A percentile compares a stretch with the other conserved stretches of the same genome.
phyloP scores from a whole-genome alignment of 2,113 vertebrate genomes.

The Aldabrachelys gigantea region DNA sequence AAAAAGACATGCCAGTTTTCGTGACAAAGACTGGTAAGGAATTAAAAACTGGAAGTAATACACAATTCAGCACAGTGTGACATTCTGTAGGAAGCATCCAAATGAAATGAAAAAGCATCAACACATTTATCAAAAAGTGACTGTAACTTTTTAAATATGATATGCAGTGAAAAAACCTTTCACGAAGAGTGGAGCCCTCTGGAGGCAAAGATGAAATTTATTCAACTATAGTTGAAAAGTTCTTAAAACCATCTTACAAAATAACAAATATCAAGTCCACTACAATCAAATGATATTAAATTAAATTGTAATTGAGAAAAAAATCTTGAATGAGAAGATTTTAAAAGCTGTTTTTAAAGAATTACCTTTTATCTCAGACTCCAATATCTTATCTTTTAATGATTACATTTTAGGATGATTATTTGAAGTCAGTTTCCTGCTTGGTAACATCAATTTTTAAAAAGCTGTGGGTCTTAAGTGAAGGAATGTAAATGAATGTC shows the following conservation, averaged over 20 bases:
- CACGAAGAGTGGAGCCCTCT: neutral
- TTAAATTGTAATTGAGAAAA: slow-evolving; percentile 44
- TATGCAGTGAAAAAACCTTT: neutral
- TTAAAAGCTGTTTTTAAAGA: slow-evolving; percentile 41
- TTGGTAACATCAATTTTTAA: slow-evolving; percentile 90
- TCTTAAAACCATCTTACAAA: slow-evolving; percentile 40
- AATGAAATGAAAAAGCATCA: neutral
- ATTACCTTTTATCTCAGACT: slow-evolving; percentile 75
- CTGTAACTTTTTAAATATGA: slow-evolving; percentile 10
- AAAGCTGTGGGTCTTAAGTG: slow-evolving; percentile 86
- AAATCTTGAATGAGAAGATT: neutral
- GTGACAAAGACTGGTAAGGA: neutral
- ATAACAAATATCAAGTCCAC: neutral
- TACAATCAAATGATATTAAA: slow-evolving; percentile 27
- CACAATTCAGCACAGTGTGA: neutral
- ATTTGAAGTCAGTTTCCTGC: slow-evolving; percentile 88
- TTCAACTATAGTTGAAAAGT: slow-evolving; percentile 2
- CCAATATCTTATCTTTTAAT: slow-evolving; percentile 82
- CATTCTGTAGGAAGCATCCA: neutral
- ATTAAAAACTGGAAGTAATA: neutral
- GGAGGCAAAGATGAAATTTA: slow-evolving; percentile 21
- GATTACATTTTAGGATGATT: slow-evolving; percentile 82
- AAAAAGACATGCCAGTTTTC: neutral
- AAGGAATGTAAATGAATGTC: slow-evolving; percentile 87
- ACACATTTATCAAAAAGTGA: neutral